Percentiles rank a stretch among this genome's conserved stretches.
Conservation (phyloP, 2,113 vertebrate species). For the Notiomystis cincta region DNA sequence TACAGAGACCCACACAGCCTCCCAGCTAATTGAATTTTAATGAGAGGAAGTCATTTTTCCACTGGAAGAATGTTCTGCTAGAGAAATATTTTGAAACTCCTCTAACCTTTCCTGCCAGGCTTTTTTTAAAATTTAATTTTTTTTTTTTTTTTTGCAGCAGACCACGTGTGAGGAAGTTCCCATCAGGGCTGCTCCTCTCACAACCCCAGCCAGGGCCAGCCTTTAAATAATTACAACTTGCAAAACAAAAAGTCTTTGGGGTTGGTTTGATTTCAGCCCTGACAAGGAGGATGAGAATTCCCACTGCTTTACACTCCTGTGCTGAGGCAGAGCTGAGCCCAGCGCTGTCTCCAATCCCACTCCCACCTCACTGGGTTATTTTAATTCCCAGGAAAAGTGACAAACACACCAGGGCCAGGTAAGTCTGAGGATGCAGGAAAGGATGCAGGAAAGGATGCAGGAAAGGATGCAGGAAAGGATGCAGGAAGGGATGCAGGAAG, state of each 20-base stretch:
- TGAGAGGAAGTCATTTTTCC: constrained; percentile 27
- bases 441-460: no score
- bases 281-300: not conserved
- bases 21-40: constrained; percentile 39
- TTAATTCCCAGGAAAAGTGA: not conserved
- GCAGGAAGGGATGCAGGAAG: no score
- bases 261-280: not conserved
- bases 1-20: constrained; percentile 11
- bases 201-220: not conserved
- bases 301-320: accelerated
- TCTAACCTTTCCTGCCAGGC: not conserved
- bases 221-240: not conserved
- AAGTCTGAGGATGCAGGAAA: not conserved
- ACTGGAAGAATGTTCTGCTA: not conserved
- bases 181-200: not conserved
- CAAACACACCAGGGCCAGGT: not conserved
- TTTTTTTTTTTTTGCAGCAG: not conserved
- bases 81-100: not conserved
- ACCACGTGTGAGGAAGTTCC: accelerated
- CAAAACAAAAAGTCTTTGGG: not conserved
- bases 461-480: no score
- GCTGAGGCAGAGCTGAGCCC: not conserved
- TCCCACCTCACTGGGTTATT: not conserved
- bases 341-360: not conserved
- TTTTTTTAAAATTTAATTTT: not conserved